A percentile compares a stretch with the other conserved stretches of the same genome.
phyloP scores from a whole-genome alignment of 2,797 vertebrate genomes.

The Chelon labrosus region DNA sequence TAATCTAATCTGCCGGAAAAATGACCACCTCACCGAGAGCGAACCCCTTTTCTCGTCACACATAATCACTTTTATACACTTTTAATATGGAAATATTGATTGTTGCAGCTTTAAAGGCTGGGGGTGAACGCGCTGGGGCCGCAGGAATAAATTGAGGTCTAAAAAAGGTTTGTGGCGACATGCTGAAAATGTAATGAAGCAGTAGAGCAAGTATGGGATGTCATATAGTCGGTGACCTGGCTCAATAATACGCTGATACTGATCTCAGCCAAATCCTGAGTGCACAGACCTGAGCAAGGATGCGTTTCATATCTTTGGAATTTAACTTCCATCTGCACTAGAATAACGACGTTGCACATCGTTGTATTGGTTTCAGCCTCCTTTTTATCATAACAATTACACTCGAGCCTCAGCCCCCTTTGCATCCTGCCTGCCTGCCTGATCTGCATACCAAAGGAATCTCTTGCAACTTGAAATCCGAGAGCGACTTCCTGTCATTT shows the following conservation, averaged over 20 bases:
- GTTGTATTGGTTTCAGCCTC: neutral
- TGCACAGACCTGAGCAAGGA: neutral
- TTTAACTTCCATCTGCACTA: neutral
- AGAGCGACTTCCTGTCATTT: constrained; percentile 31
- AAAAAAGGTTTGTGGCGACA: neutral
- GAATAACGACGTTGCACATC: neutral
- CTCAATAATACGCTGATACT: neutral
- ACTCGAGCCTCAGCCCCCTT: neutral
- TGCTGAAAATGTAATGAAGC: neutral
- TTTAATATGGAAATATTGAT: neutral
- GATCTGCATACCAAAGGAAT: constrained; percentile 20
- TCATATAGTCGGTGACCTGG: neutral
- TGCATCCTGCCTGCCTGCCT: neutral
- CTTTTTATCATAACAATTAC: neutral
- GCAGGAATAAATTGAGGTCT: too few relatives aligned
- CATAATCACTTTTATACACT: neutral
- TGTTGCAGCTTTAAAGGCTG: too few relatives aligned
- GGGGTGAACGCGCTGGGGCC: too few relatives aligned
- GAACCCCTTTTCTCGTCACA: too few relatives aligned
- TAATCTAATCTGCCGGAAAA: too few relatives aligned
- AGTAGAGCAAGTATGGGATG: neutral
- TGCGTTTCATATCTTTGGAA: neutral
- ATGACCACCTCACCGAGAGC: too few relatives aligned
- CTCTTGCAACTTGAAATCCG: neutral
- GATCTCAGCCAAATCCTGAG: neutral